These are phyloP conservation scores for Aegotheles bennettii DNA, from an alignment of 2,113 vertebrate species.

Conservation along the genomic window DNA sequence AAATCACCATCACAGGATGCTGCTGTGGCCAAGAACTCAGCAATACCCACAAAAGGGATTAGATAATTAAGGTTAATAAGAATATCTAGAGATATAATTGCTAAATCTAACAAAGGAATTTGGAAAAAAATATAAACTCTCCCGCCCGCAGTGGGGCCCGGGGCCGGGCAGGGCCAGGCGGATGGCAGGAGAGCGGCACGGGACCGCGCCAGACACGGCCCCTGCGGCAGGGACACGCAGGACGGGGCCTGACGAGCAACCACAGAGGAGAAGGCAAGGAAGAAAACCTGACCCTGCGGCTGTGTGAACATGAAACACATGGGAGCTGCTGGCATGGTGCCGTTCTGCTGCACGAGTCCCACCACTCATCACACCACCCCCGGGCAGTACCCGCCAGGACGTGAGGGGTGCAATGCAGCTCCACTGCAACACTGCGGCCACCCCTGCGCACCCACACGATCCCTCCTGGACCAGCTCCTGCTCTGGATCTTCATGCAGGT, in stretches of 20 bases:
- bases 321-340: not conserved
- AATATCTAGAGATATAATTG: not conserved
- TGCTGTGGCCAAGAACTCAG: slow-evolving; percentile 23
- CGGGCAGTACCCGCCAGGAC: not conserved
- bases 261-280: not conserved
- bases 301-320: fast-evolving
- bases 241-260: not conserved
- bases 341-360: not conserved
- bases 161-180: no score
- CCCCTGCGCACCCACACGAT: not conserved
- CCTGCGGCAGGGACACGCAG: fast-evolving
- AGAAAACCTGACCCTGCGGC: not conserved
- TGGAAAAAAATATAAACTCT: not conserved
- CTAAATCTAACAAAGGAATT: not conserved
- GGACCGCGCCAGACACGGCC: fast-evolving
- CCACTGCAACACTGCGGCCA: no score
- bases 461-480: not conserved
- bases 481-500: not conserved
- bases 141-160: no score
- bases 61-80: slow-evolving; percentile 29
- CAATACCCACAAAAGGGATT: not conserved
- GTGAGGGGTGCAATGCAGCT: not conserved
- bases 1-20: not conserved
- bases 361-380: fast-evolving
- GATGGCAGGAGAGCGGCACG: not conserved